Evolutionary conservation across 2,797 vertebrate genomes (phyloP).

Genomic region (Urosaurus nigricauda): DNA sequence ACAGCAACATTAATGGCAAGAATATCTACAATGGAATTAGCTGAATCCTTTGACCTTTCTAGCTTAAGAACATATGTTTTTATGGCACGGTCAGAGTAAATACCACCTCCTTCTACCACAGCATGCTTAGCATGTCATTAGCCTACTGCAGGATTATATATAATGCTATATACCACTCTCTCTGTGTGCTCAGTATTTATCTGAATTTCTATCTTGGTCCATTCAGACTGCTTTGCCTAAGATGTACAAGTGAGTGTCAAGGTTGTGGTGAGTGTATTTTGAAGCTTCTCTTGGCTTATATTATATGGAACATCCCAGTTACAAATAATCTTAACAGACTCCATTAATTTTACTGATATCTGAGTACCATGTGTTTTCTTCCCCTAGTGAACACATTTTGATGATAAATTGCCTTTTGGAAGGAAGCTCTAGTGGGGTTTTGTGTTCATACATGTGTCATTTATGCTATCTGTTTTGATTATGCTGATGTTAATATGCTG

Average conservation of each 20-base stretch:
- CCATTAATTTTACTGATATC: conserved; percentile 72
- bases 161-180: neutral
- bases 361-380: conserved; percentile 59
- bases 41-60: neutral
- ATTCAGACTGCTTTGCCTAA: conserved; percentile 57
- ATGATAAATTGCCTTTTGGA: conserved; percentile 73
- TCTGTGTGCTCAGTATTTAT: conserved; percentile 51
- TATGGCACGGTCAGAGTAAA: neutral
- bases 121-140: conserved; percentile 52
- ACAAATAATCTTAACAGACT: conserved; percentile 62
- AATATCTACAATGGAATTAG: neutral
- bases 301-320: conserved; percentile 49
- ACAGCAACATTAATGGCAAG: too few species aligned
- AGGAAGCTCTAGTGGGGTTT: conserved; percentile 57
- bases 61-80: neutral
- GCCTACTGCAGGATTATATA: neutral
- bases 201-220: conserved; percentile 56
- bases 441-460: conserved; percentile 28
- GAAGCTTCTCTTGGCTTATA: conserved; percentile 56
- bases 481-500: conserved; percentile 53
- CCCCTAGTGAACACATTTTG: conserved; percentile 70
- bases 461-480: conserved; percentile 67
- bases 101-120: neutral
- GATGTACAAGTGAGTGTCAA: conserved; percentile 49
- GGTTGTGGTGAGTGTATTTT: conserved; percentile 11